Base-by-base conservation (phyloP, 2,888 invertebrate species). In the Watsonalla binaria region DNA sequence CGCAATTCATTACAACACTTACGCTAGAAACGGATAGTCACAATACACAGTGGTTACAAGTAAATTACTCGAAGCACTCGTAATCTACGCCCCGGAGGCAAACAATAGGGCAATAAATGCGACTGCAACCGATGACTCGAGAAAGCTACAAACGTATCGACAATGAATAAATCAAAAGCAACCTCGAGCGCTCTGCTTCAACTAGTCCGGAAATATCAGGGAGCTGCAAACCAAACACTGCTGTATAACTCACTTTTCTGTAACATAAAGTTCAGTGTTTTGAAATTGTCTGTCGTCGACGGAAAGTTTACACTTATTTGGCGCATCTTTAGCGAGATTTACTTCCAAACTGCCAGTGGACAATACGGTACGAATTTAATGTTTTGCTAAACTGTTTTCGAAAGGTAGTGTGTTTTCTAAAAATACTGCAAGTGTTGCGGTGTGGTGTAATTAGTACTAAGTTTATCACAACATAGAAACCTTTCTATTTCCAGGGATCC, bases 101-200 rank as follows among this genome's bases (percentile, higher is more conserved):
- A 85, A 89, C 89, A 90, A 90, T 89, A 85, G 86, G 86, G 87
- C 82, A 80, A 85, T 89, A 89, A 89, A 80, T 70, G 78, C 74
- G 73, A 80, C 77, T 72, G 72, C 74, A 76, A 65, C 72, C 76
- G 72, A 76, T 75, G 65, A 68, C 68, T 63, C 11, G 79, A 78
- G 85, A 86, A 86, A 87, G 88, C 80, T 76, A 77, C 80, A 75
- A 74, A 80, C 66, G 74, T 82, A 86, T 86, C 84, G 84, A 74
- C 81, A 78, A 79, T 74, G 78, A 74, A 86, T 87, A 89, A 87
- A 88, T 88, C 82, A 85, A 68, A 80, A 69, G 77, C 75, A 76
- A 80, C 75, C 74, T 78, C 73, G 63, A 79, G 72, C 75, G 74
- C 72, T 76, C 72, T 76, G 73, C 75, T 69, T 62, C 61, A 65